These are phyloP conservation scores for Paedocypris micromegethes DNA, from an alignment of 2,797 vertebrate genomes.

Conservation along the genomic window DNA sequence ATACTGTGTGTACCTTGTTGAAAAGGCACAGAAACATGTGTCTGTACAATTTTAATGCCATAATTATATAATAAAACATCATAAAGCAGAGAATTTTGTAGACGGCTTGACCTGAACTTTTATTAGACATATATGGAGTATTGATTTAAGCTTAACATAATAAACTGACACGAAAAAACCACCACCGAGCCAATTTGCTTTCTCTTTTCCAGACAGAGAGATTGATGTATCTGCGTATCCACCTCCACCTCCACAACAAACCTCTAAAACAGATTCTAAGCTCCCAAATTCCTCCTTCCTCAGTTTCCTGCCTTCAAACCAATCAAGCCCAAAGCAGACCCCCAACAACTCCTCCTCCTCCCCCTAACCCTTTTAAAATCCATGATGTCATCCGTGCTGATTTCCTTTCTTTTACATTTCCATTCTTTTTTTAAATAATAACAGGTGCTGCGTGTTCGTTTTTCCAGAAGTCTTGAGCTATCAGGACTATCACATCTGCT, in stretches of 20 bases:
- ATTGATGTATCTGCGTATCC: conserved; percentile 8
- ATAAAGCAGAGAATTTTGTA: too few relatives aligned
- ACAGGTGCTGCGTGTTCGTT: conserved; percentile 55
- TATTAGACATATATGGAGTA: too few relatives aligned
- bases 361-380: conserved; percentile 63
- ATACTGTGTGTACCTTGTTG: too few relatives aligned
- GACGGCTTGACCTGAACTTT: too few relatives aligned
- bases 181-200: too few relatives aligned
- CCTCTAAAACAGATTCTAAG: conserved; percentile 60
- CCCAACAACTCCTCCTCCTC: conserved; percentile 52
- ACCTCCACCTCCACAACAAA: conserved; percentile 56
- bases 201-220: conserved; percentile 2
- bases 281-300: conserved; percentile 69
- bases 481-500: conserved; percentile 66
- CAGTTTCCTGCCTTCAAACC: conserved; percentile 64
- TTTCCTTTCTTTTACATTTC: conserved; percentile 42
- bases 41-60: too few relatives aligned
- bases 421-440: conserved; percentile 66
- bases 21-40: too few relatives aligned
- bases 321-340: conserved; percentile 58
- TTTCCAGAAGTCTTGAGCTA: conserved; percentile 42
- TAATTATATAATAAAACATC: too few relatives aligned
- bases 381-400: conserved; percentile 68
- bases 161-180: too few relatives aligned
- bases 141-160: too few relatives aligned